Conservation (phyloP, 2,888 invertebrate species). For the Brenthis hecate region DNA sequence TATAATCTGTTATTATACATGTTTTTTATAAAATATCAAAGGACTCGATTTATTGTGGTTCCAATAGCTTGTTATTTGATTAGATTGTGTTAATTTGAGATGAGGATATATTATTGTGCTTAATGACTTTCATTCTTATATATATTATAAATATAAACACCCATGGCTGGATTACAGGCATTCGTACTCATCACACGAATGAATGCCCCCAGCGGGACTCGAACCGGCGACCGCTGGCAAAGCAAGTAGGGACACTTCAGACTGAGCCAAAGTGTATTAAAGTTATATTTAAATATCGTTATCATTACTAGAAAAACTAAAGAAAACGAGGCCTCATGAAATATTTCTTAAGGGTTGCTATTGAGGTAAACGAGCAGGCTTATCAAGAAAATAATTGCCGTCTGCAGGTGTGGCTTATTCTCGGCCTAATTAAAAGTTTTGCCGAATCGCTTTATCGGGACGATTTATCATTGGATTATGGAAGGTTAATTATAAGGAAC, state of each 20-base stretch:
- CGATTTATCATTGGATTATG: slow-evolving; percentile 38
- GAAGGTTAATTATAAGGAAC: slow-evolving; percentile 16
- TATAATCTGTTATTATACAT: slow-evolving; percentile 35
- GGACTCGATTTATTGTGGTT: slow-evolving; percentile 27
- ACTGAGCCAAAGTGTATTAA: too few relatives aligned
- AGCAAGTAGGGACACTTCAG: too few relatives aligned
- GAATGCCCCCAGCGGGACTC: too few relatives aligned
- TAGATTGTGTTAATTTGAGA: neutral
- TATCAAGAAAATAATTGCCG: slow-evolving; percentile 42
- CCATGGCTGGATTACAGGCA: too few relatives aligned
- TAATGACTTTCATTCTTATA: too few relatives aligned
- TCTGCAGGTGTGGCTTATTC: slow-evolving; percentile 47
- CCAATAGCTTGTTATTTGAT: slow-evolving; percentile 13
- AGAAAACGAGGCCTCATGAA: slow-evolving; percentile 24
- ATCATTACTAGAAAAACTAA: too few relatives aligned
- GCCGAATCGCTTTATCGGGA: slow-evolving; percentile 41
- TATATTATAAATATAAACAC: too few relatives aligned
- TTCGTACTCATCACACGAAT: too few relatives aligned
- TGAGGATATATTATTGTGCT: neutral
- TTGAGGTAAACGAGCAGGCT: slow-evolving; percentile 41
- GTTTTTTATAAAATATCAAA: slow-evolving; percentile 22
- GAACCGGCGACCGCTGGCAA: too few relatives aligned
- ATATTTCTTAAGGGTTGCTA: slow-evolving; percentile 43
- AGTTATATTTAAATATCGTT: too few relatives aligned
- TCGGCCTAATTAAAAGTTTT: slow-evolving; percentile 53